A percentile compares a stretch with the other conserved stretches of the same genome.
Evolutionary conservation across 2,888 invertebrate genomes (phyloP).

Genomic region (Schrankia costaestrigalis): DNA sequence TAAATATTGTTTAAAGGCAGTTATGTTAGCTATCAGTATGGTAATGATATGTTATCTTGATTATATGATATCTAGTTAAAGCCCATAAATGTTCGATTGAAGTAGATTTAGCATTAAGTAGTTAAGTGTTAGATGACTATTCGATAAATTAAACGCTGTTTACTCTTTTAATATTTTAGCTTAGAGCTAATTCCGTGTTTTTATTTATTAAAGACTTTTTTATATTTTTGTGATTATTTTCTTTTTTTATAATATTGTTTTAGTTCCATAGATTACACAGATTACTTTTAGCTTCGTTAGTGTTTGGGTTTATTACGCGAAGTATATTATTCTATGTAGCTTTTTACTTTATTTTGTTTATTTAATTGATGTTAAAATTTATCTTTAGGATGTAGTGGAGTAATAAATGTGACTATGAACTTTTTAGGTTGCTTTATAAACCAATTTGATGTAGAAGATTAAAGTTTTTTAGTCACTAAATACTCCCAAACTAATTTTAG

Average conservation of each 20-base stretch:
- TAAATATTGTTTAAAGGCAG: constrained; percentile 15
- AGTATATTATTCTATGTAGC: no score
- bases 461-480: not conserved
- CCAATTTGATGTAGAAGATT: constrained; percentile 1
- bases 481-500: no score
- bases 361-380: constrained; percentile 37
- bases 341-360: constrained; percentile 37
- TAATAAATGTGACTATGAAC: constrained; percentile 78
- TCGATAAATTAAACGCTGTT: constrained; percentile 47
- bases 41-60: constrained; percentile 35
- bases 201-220: constrained; percentile 4
- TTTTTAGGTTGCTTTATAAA: constrained; percentile 22
- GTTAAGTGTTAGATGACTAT: constrained; percentile 65
- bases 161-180: constrained; percentile 28
- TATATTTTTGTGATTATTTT: no score
- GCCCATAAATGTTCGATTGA: constrained; percentile 62
- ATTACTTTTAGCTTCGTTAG: no score
- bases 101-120: constrained; percentile 60
- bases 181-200: constrained; percentile 16
- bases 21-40: constrained; percentile 33
- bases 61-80: constrained; percentile 40
- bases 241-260: no score
- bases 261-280: no score
- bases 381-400: constrained; percentile 51
- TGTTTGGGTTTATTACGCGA: no score